Conservation (phyloP, 2,797 vertebrate species). For the Chelonia mydas region DNA sequence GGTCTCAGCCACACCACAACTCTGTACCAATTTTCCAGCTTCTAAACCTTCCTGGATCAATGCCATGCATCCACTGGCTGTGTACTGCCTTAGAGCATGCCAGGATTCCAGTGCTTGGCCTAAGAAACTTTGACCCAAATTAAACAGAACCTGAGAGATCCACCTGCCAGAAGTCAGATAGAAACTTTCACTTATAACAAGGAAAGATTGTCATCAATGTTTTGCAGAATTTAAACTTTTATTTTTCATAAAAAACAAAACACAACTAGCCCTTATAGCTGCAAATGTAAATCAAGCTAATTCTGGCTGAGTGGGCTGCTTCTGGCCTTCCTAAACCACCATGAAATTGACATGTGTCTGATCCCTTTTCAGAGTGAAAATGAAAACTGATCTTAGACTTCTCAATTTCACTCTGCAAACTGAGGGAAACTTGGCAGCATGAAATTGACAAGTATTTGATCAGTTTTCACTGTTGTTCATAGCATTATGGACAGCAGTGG, state of each 20-base stretch:
- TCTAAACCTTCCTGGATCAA: not conserved
- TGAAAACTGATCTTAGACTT: too few relatives aligned
- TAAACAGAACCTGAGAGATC: not conserved
- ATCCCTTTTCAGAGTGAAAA: not conserved
- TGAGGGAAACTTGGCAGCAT: too few relatives aligned
- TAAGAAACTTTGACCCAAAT: not conserved
- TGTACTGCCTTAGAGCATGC: not conserved
- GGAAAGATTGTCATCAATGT: not conserved
- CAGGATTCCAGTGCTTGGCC: too few relatives aligned
- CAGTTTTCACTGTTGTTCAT: not conserved
- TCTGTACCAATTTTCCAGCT: not conserved
- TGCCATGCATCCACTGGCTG: not conserved
- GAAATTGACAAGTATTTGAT: too few relatives aligned
- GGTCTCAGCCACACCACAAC: not conserved
- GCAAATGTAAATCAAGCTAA: not conserved
- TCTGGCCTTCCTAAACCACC: not conserved
- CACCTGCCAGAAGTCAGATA: too few relatives aligned
- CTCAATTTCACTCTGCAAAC: too few relatives aligned
- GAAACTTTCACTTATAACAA: too few relatives aligned
- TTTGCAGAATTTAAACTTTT: not conserved
- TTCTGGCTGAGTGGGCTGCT: not conserved
- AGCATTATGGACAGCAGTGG: too few relatives aligned
- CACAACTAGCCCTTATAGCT: too few relatives aligned
- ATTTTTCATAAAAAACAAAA: not conserved
- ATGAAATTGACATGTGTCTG: too few relatives aligned